Percentiles rank a stretch among this genome's conserved stretches.
Conservation (phyloP, 2,113 vertebrate genomes). For the Pterocles burchelli region DNA sequence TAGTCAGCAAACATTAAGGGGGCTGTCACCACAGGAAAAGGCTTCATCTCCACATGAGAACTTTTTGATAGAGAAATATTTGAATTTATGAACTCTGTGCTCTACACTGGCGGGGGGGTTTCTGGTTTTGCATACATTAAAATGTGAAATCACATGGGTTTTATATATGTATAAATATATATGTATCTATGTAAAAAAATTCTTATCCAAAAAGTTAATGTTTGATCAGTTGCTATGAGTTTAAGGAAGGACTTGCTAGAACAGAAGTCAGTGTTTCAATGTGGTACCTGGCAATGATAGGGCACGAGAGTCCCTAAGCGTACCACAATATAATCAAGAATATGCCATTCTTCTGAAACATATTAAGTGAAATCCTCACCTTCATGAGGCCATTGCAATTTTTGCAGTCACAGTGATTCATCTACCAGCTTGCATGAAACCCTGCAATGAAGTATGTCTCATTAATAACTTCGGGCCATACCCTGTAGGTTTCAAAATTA, state of each 20-base stretch:
- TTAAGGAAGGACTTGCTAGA: background rate
- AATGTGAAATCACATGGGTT: background rate
- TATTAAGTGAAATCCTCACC: background rate
- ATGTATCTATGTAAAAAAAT: background rate
- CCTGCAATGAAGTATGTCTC: background rate
- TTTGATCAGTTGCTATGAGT: background rate
- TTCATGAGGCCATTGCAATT: background rate
- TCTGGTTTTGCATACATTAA: background rate
- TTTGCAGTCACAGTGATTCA: background rate
- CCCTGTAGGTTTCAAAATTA: background rate
- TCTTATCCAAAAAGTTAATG: background rate
- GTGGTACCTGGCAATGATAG: background rate
- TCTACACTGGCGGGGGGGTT: background rate
- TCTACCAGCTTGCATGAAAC: background rate
- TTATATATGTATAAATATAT: background rate
- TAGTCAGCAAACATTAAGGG: background rate
- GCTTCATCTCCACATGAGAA: accelerated
- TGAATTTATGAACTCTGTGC: background rate
- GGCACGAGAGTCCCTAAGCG: background rate
- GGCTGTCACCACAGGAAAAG: background rate
- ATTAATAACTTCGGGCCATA: background rate
- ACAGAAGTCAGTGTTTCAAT: background rate
- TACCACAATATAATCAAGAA: background rate
- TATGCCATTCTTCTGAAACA: background rate
- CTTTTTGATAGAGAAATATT: background rate